A percentile compares a stretch with the other conserved stretches of the same genome.
These are phyloP conservation scores for Diorhabda carinulata DNA, from an alignment of 1,140 invertebrate genomes.

Conservation along the genomic window DNA sequence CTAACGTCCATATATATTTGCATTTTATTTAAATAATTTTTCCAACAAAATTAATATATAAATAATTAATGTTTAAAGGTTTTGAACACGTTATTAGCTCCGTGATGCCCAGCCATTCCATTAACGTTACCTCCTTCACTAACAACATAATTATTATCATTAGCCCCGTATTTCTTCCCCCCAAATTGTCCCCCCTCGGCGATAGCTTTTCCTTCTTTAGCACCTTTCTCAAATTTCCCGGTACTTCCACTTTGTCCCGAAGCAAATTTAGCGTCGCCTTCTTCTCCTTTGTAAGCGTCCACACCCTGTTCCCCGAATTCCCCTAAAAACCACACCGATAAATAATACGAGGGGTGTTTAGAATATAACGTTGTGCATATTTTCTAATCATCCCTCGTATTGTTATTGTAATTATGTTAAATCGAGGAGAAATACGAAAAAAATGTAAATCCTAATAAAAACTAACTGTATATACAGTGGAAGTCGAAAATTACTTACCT, in stretches of 20 bases:
- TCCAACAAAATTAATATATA: no score
- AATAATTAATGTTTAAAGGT: not conserved
- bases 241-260: slow-evolving; percentile 52
- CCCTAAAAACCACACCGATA: slow-evolving; percentile 33
- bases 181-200: slow-evolving; percentile 54
- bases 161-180: slow-evolving; percentile 52
- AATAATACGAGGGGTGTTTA: not conserved
- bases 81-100: slow-evolving; percentile 50
- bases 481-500: slow-evolving; percentile 1
- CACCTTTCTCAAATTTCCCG: slow-evolving; percentile 51
- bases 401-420: not conserved
- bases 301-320: slow-evolving; percentile 52
- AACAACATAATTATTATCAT: slow-evolving; percentile 51
- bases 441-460: not conserved
- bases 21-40: no score
- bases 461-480: not conserved
- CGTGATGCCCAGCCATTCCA: slow-evolving; percentile 53
- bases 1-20: no score
- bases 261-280: slow-evolving; percentile 52
- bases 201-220: slow-evolving; percentile 52
- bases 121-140: slow-evolving; percentile 53
- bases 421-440: not conserved
- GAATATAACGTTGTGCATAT: not conserved
- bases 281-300: slow-evolving; percentile 51
- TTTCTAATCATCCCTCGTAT: not conserved